A percentile compares a stretch with the other conserved stretches of the same genome.
phyloP scores from a whole-genome alignment of 2,797 vertebrate species.

The Myotis vivesi region DNA sequence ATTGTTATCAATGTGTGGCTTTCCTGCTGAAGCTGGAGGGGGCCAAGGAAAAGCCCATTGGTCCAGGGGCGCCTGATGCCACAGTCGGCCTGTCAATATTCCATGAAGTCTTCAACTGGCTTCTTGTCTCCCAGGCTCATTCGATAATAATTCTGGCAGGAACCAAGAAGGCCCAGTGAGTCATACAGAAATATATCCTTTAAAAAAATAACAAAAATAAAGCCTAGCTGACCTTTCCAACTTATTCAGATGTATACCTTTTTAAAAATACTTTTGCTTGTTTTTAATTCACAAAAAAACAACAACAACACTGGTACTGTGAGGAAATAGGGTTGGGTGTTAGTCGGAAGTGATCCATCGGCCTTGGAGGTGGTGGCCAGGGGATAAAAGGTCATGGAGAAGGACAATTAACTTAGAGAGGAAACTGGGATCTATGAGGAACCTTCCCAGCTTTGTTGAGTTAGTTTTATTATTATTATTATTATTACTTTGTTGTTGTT shows the following conservation, averaged over 20 bases:
- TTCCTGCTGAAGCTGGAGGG: background rate
- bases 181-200: slow-evolving; percentile 72
- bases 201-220: slow-evolving; percentile 12
- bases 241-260: slow-evolving; percentile 65
- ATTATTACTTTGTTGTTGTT: no score
- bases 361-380: background rate
- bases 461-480: background rate
- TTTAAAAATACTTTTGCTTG: background rate
- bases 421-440: background rate
- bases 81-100: background rate
- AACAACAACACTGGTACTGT: slow-evolving; percentile 54
- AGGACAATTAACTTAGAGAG: slow-evolving; percentile 38
- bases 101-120: background rate
- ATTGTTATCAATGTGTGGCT: background rate
- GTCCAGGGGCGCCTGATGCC: background rate
- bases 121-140: slow-evolving; percentile 66
- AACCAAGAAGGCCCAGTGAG: slow-evolving; percentile 75
- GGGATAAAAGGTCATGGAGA: background rate
- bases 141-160: slow-evolving; percentile 73
- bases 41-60: background rate
- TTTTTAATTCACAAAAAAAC: slow-evolving; percentile 57
- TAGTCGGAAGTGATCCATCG: slow-evolving; percentile 58
- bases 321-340: slow-evolving; percentile 54
- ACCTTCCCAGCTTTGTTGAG: background rate
- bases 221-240: slow-evolving; percentile 66